Evolutionary conservation across 2,888 invertebrate species (phyloP), one percentile per base, ranked within the genome.

Genomic region (Troides aeacus): DNA sequence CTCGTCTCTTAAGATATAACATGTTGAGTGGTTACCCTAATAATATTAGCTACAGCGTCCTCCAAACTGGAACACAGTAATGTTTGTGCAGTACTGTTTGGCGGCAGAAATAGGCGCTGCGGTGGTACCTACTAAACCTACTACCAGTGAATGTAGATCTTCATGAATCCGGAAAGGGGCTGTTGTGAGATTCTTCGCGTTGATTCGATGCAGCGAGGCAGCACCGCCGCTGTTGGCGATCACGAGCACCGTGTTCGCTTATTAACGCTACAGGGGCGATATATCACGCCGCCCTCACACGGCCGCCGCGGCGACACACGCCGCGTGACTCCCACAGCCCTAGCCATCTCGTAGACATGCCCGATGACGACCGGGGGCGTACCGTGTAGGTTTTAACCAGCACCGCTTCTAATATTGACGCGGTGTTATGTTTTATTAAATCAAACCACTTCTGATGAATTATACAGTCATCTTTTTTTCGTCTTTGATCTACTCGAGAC

Each of bases 251-350:
- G 83, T 90, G 91, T 91, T 86, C 90, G 84, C 90, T 90, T 92
- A 91, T 91, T 91, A 92, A 92, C 91, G 89, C 89, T 86, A 86
- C 88, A 86, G 87, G 81, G 88, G 86, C 89, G 88, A 91, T 91
- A 90, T 89, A 90, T 92, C 90, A 91, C 90, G 87, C 86, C 78
- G 80, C 84, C 84, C 84, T 88, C 88, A 89, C 87, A 88, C 86
- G 86, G 81, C 80, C 83, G 79, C 36, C 79, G 80, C 78, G 70
- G 76, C 78, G 78, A 77, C 77, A 80, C 75, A 76, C 74, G 74
- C 76, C 68, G 68, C 71, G 71, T 70, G 71, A 70, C 71, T 77
- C 76, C 78, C 76, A 81, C 76, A 74, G 74, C 69, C 71, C 59
- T 59, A 64, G 66, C 70, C 68, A 69, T 59, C 64, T 68, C 63